phyloP scores from a whole-genome alignment of 2,888 invertebrate genomes.

The Pheosia gnoma region DNA sequence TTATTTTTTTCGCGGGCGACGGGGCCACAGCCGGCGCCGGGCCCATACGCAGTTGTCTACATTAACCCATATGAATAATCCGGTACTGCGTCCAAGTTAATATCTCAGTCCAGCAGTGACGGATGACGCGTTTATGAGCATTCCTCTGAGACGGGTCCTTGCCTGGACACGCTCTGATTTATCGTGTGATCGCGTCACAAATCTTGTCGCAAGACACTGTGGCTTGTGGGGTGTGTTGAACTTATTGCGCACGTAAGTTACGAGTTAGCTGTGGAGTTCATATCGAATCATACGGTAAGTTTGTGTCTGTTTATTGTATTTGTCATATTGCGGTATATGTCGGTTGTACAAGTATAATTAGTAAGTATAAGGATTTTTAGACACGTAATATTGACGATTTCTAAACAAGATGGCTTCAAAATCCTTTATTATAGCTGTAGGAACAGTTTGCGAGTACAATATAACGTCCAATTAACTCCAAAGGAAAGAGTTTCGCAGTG shows the following conservation, averaged over 20 bases:
- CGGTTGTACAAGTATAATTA: neutral
- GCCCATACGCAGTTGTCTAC: no score
- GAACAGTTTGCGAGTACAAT: neutral
- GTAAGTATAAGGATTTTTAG: no score
- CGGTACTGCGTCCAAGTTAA: constrained; percentile 31
- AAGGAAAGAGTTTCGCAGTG: neutral
- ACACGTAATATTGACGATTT: neutral
- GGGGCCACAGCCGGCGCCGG: no score
- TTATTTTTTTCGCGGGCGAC: no score
- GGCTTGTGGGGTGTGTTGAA: constrained; percentile 26
- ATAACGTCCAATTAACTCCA: neutral
- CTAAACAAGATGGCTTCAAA: neutral
- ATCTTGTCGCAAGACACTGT: constrained; percentile 29
- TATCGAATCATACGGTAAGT: neutral
- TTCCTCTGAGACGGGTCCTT: constrained; percentile 35
- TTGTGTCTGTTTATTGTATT: neutral
- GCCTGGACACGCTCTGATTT: constrained; percentile 37
- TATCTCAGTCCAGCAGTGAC: constrained; percentile 35
- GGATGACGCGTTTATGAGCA: constrained; percentile 46
- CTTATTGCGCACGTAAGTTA: neutral
- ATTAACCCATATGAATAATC: constrained; percentile 3
- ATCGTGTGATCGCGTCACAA: constrained; percentile 43
- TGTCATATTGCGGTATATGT: neutral
- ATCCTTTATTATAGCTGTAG: neutral
- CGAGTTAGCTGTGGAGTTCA: neutral